Base-by-base conservation (phyloP, 1,140 invertebrate genomes). In the Pogonus chalceus region DNA sequence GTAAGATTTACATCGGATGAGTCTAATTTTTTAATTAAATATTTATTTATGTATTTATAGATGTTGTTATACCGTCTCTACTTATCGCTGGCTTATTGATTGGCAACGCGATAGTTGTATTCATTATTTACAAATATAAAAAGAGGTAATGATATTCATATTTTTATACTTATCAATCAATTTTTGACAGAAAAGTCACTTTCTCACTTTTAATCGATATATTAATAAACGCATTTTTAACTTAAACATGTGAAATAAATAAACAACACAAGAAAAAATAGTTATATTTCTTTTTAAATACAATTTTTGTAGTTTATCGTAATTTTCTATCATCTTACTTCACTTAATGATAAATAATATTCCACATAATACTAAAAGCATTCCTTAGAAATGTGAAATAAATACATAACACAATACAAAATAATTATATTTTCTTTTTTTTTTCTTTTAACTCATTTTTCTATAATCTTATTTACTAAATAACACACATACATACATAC, bases 81-180 rank as follows among this genome's bases (percentile, higher is more conserved):
- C 70, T 83, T 46, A 82, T 82, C 65, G 75, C 78, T 57, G 72
- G 77, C 54, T 68, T 83, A 26, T 81, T 83, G 65, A 73, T 80
- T 47, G 77, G 79, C 31, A 83, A 83, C 61, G 79, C 77, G 31
- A 75, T 82, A 64, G 79, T 82, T 63, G 74, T 83, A 16, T 81
- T 81, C 62, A 76, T 82, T 58, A 83, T 83, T 65, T 81, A 80
- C 64, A 80, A 79, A 61, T 80, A 80, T 57, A 77, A 77, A 59
- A 81, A 82, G 74, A 77, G 79, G 79, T 82, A 63, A 70, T 71
- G 63, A 53, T 12, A 20, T 35, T 16, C 20, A 2, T 12, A 50
- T n/a, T 23, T 47, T 12, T 4, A n/a, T 14, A 26, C 22, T 51
- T 18, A 35, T 16, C 26, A 52, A 46, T 26, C 9, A 39, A 49